phyloP scores from a whole-genome alignment of 2,888 invertebrate species.

The Eilema caniola region DNA sequence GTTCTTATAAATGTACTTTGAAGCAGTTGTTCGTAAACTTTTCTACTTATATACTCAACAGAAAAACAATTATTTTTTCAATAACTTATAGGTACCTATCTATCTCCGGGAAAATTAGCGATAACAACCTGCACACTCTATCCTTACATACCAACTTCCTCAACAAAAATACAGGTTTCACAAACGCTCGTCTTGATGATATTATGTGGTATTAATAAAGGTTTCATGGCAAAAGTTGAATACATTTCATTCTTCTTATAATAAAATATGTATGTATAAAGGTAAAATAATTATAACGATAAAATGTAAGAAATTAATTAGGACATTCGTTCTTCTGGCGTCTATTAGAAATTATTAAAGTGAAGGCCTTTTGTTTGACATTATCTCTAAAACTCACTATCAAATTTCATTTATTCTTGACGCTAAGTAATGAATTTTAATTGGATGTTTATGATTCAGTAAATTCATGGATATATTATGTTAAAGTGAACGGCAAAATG shows the following conservation, averaged over 20 bases:
- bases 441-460: background rate
- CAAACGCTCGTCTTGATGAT: background rate
- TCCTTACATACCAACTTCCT: too few species aligned
- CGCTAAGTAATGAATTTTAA: background rate
- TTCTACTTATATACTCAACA: too few species aligned
- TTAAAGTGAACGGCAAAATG: too few species aligned
- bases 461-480: too few species aligned
- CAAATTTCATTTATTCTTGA: background rate
- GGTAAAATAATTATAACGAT: slow-evolving; percentile 27
- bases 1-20: slow-evolving; percentile 18
- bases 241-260: slow-evolving; percentile 22
- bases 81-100: too few species aligned
- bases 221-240: slow-evolving; percentile 17
- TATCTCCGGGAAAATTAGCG: too few species aligned
- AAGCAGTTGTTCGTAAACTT: too few species aligned
- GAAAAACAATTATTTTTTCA: too few species aligned
- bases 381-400: background rate
- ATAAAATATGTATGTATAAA: slow-evolving; percentile 27
- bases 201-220: background rate
- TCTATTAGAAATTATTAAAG: background rate
- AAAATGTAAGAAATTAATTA: slow-evolving; percentile 30
- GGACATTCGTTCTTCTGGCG: slow-evolving; percentile 17
- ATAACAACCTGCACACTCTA: too few species aligned
- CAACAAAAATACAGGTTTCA: background rate
- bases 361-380: background rate